Evolutionary conservation across 2,113 vertebrate genomes (phyloP).

Genomic region (Lepidothrix coronata): DNA sequence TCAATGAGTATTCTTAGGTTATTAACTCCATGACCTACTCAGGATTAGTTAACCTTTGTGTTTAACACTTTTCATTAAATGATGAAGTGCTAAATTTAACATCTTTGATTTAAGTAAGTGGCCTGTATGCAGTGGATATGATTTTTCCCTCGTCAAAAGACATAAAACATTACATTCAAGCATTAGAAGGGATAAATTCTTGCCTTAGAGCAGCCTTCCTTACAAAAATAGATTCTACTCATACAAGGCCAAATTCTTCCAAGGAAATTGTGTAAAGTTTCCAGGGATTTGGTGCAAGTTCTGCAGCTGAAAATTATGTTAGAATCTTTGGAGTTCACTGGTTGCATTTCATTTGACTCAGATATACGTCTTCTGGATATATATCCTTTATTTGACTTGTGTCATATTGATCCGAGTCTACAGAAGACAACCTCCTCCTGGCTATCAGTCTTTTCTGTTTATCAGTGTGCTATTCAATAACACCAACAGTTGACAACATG

Average conservation of each 20-base stretch:
- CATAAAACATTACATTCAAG: background rate
- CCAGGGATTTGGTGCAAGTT: background rate
- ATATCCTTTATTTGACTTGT: background rate
- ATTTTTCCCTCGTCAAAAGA: background rate
- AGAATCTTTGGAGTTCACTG: background rate
- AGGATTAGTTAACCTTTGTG: slow-evolving; percentile 39
- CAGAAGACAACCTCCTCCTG: background rate
- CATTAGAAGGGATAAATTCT: background rate
- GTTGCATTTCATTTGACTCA: background rate
- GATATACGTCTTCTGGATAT: background rate
- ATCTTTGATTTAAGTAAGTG: slow-evolving; percentile 19
- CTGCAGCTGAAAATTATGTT: background rate
- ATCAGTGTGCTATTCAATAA: background rate
- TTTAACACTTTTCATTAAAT: slow-evolving; percentile 36
- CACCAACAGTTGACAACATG: background rate
- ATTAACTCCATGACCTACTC: slow-evolving; percentile 43
- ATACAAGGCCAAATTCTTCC: background rate
- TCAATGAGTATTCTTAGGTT: slow-evolving; percentile 33
- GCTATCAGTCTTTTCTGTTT: background rate
- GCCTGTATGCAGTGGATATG: background rate
- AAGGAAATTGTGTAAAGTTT: background rate
- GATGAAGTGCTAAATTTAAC: background rate
- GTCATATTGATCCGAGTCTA: background rate
- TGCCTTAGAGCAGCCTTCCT: background rate
- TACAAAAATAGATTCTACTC: background rate